Evolutionary conservation across 92 coral and sea anemone genomes (phyloP), one percentile per base, ranked within the genome.

Genomic region (Umimayanthus chanpuru): DNA sequence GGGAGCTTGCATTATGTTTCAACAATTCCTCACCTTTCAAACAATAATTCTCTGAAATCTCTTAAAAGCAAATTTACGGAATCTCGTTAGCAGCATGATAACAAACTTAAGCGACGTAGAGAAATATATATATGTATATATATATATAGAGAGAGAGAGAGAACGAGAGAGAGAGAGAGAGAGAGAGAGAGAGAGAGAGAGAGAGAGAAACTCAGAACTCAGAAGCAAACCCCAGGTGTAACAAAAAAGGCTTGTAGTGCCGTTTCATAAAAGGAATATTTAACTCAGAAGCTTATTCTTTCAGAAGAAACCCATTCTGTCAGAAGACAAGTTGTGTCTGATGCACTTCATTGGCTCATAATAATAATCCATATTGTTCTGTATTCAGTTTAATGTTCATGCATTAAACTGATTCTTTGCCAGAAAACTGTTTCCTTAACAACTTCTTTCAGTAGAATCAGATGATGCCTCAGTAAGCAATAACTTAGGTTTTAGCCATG

Each of bases 381-480:
- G 90, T 68, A 44, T 86, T 14, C 29, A 66, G 16, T 55, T 85
- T 32, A 86, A 89, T 84, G 55, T 73, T 74, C 39, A 53, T 18
- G 92, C 92, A 85, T 86, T 90, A 65, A 72, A 77, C n/a, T n/a
- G n/a, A n/a, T 55, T 90, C 89, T 74, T 85, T 90, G 80, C 92
- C 92, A 73, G 76, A 36, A 61, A 84, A 79, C 68, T 26, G 44
- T 77, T 77, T 64, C 68, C 77, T 5, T 16, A 40, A 32, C 68
- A 68, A 20, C 49, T 64, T 66, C 36, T 83, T n/a, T 67, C 87
- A 9, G 3, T 67, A 67, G 87, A 83, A 83, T 26, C 61, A 7
- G 87, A 83, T 80, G 84, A 80, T 15, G 16, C 80, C 16, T 4
- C 20, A 40, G 14, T 29, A 76, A 11, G 12, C 61, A 65, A 77